These are phyloP conservation scores for Eucriotettix oculatus DNA, from an alignment of 2,888 invertebrate genomes.

Conservation along the genomic window DNA sequence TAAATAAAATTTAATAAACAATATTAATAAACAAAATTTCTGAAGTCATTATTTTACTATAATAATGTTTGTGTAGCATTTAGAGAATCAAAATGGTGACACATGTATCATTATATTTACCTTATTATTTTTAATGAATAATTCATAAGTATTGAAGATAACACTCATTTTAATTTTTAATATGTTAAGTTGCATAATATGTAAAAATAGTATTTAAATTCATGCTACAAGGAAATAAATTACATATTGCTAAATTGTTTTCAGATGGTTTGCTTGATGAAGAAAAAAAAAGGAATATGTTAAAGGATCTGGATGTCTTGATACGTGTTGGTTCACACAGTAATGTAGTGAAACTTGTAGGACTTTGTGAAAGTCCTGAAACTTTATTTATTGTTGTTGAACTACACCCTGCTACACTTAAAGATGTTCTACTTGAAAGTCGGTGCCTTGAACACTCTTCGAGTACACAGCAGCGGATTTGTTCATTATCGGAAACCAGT, in stretches of 20 bases:
- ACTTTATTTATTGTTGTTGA: conserved; percentile 59
- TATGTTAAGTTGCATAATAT: too few species aligned
- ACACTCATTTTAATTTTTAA: too few species aligned
- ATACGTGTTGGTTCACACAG: conserved; percentile 51
- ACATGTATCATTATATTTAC: too few species aligned
- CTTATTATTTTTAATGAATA: too few species aligned
- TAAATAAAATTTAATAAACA: too few species aligned
- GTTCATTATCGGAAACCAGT: conserved; percentile 41
- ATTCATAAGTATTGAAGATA: too few species aligned
- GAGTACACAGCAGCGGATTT: conserved; percentile 32
- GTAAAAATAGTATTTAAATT: too few species aligned
- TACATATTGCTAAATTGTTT: background rate
- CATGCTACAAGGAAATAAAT: too few species aligned
- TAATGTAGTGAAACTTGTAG: conserved; percentile 55
- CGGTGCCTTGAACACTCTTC: conserved; percentile 30
- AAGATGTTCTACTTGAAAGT: conserved; percentile 48
- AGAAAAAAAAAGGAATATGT: conserved; percentile 22
- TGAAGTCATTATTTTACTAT: too few species aligned
- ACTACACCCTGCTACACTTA: conserved; percentile 46
- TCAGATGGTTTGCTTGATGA: conserved; percentile 5
- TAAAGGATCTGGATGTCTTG: conserved; percentile 55
- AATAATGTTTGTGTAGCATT: too few species aligned
- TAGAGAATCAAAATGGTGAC: too few species aligned
- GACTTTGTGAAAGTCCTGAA: conserved; percentile 63
- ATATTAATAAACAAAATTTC: too few species aligned